A percentile compares a stretch with the other conserved stretches of the same genome.
Conservation (phyloP, 2,113 vertebrate genomes). For the Bos javanicus region DNA sequence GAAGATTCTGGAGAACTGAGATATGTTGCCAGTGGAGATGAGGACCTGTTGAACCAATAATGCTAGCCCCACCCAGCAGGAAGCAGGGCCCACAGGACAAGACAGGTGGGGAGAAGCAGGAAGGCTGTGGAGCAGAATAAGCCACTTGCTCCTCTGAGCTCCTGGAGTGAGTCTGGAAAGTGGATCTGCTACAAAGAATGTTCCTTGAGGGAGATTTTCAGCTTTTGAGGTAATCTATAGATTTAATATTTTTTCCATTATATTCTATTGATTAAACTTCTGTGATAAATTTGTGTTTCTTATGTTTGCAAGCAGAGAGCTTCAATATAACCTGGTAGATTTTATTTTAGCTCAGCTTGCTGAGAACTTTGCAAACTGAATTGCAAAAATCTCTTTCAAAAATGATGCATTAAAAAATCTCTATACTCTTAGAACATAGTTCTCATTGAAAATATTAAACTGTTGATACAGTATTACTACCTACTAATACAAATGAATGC, state of each 20-base stretch:
- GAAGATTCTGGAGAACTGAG: background rate
- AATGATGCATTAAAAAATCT: constrained; percentile 18
- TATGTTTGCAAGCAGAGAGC: background rate
- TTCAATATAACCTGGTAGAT: background rate
- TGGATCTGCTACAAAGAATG: background rate
- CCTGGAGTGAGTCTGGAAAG: background rate
- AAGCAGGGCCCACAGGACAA: too few relatives aligned
- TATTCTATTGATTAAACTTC: background rate
- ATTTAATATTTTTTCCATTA: constrained; percentile 35
- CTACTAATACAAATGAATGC: background rate
- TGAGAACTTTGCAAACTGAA: background rate
- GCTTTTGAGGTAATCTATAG: background rate
- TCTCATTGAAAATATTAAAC: constrained; percentile 28
- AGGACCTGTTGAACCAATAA: background rate
- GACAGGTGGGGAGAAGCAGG: background rate
- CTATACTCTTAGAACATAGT: background rate
- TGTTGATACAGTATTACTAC: background rate
- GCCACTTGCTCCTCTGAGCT: background rate
- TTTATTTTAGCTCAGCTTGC: background rate
- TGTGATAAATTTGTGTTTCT: background rate
- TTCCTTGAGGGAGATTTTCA: background rate
- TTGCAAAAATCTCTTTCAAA: background rate
- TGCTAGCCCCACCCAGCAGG: rapidly evolving
- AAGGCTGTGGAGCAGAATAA: background rate
- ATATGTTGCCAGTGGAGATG: background rate